Percentiles rank a stretch among this genome's conserved stretches.
These are phyloP conservation scores for Caenorhabditis becei DNA, from an alignment of 2,888 invertebrate genomes.

Conservation along the genomic window DNA sequence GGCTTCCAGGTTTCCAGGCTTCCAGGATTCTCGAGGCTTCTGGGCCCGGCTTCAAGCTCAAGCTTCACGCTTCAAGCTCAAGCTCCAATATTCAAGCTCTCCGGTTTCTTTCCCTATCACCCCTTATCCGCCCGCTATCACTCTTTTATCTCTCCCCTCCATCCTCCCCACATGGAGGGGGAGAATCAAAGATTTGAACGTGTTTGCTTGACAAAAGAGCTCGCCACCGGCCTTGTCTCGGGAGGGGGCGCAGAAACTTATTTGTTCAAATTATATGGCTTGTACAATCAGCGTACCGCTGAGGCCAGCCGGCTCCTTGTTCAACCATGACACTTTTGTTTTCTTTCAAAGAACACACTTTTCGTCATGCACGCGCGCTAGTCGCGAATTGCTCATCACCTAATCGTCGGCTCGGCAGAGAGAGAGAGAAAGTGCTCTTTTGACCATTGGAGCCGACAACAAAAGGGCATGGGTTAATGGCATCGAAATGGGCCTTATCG, in stretches of 20 bases:
- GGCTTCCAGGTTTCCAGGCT: too few species aligned
- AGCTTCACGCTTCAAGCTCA: too few species aligned
- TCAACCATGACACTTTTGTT: constrained; percentile 60
- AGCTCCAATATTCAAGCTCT: too few species aligned
- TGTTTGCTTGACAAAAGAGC: constrained; percentile 55
- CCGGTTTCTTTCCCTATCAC: neutral
- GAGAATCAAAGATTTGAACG: constrained; percentile 20
- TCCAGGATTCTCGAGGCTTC: too few species aligned
- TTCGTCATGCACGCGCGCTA: constrained; percentile 35
- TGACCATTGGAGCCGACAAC: neutral
- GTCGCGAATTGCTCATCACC: constrained; percentile 35
- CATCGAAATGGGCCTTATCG: neutral
- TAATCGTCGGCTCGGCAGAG: neutral
- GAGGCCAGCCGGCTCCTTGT: constrained; percentile 42
- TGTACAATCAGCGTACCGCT: constrained; percentile 27
- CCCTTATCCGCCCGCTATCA: neutral
- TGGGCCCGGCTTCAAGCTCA: too few species aligned
- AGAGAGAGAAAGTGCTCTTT: neutral
- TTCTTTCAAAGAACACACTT: constrained; percentile 50
- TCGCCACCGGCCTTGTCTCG: constrained; percentile 24
- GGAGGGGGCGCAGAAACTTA: constrained; percentile 40
- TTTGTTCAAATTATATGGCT: constrained; percentile 57
- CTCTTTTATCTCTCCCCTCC: constrained; percentile 9
- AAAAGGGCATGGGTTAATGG: neutral
- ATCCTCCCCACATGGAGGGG: neutral